Base-by-base conservation (phyloP, 2,113 vertebrate species). In the Muscicapa adusta region DNA sequence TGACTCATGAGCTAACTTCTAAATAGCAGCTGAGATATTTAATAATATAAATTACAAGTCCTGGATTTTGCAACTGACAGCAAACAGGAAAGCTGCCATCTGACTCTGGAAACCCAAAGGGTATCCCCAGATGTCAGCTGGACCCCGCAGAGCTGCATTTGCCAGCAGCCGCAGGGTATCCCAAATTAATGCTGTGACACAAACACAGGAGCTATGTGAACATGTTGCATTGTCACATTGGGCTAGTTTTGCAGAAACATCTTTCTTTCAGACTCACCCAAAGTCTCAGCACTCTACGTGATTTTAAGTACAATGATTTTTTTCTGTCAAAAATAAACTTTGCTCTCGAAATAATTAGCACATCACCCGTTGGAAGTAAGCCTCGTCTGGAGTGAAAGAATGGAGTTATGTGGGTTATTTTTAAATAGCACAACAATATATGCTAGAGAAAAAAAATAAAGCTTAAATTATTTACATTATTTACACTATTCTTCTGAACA, bases 361-460 rank as follows among this genome's bases (percentile, higher is more conserved):
- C 43, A 85, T 92, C 72, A n/a, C 45, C 86, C 36, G 24, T 67
- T 95, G 91, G 91, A 92, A 95, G 87, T 51, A 18, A 93, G 83
- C 76, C 78, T 71, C 14, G 15, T 86, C 68, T 94, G 72, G 93
- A 94, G 91, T 93, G 84, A 92, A 94, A 85, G 93, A 92, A 91
- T 85, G 86, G 68, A 91, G 89, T 84, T 92, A 89, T 53, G 48
- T 40, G 83, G 86, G 76, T 84, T 95, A 68, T 94, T 93, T 96
- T 94, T 89, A 94, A 91, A 88, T 45, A 87, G 86, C 80, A 82
- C 80, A 94, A 94, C 88, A 93, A 91, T 94, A 45, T 57, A 78
- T 72, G 79, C 83, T 45, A 18, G 38, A 31, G 45, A 54, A 68
- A 76, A 57, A 57, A 38, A 26, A 3, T 0, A n/a, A n/a, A n/a